Percentiles rank a stretch among this genome's conserved stretches.
These are phyloP conservation scores for Agrypnia vestita DNA, from an alignment of 1,140 invertebrate species.

Conservation along the genomic window DNA sequence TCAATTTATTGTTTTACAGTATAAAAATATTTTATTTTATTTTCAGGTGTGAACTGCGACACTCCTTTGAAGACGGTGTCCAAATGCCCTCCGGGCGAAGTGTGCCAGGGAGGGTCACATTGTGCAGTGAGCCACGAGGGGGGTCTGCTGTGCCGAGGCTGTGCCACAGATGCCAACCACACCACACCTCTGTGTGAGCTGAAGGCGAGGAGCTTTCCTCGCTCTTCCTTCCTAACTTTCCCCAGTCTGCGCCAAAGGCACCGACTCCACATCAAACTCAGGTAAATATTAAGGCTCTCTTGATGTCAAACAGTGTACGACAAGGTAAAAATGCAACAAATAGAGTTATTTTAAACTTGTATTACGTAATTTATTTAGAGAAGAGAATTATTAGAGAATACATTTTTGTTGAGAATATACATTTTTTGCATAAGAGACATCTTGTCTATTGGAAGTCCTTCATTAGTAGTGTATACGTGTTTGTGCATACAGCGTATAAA, in stretches of 20 bases:
- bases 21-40: neutral
- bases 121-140: conserved; percentile 79
- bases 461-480: too few species aligned
- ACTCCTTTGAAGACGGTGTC: conserved; percentile 77
- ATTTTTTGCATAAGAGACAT: too few species aligned
- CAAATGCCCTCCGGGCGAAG: conserved; percentile 76
- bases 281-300: conserved; percentile 73
- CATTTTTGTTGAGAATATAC: too few species aligned
- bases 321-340: too few species aligned
- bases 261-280: conserved; percentile 87
- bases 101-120: conserved; percentile 81
- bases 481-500: too few species aligned
- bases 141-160: conserved; percentile 86
- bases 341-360: too few species aligned
- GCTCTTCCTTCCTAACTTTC: conserved; percentile 92
- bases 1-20: too few species aligned
- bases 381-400: too few species aligned
- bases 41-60: conserved; percentile 85
- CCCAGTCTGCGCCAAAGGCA: conserved; percentile 90
- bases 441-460: too few species aligned
- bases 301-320: too few species aligned
- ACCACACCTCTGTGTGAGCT: conserved; percentile 84
- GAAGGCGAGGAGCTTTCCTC: conserved; percentile 86
- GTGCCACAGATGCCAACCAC: conserved; percentile 77
- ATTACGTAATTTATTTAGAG: too few species aligned